Base-by-base conservation (phyloP, 2,113 vertebrate species). In the Corythaeola cristata region DNA sequence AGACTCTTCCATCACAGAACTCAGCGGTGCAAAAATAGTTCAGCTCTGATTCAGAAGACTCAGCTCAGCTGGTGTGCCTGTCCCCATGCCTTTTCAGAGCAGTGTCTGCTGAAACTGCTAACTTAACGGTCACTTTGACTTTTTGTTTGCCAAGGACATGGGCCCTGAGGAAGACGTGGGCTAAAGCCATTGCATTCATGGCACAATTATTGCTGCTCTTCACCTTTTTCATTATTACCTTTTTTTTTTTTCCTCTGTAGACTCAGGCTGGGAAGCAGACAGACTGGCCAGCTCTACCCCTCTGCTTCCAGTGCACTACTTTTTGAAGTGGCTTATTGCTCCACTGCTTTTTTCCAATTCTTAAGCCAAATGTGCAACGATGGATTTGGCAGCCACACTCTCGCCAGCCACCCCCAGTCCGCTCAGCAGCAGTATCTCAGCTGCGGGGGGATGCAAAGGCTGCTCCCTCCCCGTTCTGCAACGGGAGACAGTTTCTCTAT, bases 321-420 rank as follows among this genome's bases (percentile, higher is more conserved):
- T 93, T 82, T 73, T 85, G 49, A 62, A 53, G 62, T 62, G 37
- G 21, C 45, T 89, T 53, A 44, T 45, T 69, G 53, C 74, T 68
- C 66, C 41, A 14, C 30, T 39, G 64, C 2, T 72, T 66, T 60
- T 74, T 80, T 58, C 32, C 33, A 55, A 0, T 50, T 68, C 85
- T 78, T 56, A 58, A 93, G 39, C 69, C 69, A 85, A 82, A 67
- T 26, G 73, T 87, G 63, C 59, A 53, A 6, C 11, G 76, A 77
- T 55, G 62, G 87, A 87, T 85, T 73, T 94, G 71, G 84, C 89
- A 96, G 93, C 55, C 64, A 37, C 6, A 0, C 74, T 55, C 73
- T 55, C 11, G 24, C 69, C 69, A 82, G 74, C 71, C 96, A 91
- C 89, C 89, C 67, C 87, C 91, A 88, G 66, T 68, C 93, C 95